Evolutionary conservation across 2,797 vertebrate genomes (phyloP).

Genomic region (Buphagus erythrorhynchus): DNA sequence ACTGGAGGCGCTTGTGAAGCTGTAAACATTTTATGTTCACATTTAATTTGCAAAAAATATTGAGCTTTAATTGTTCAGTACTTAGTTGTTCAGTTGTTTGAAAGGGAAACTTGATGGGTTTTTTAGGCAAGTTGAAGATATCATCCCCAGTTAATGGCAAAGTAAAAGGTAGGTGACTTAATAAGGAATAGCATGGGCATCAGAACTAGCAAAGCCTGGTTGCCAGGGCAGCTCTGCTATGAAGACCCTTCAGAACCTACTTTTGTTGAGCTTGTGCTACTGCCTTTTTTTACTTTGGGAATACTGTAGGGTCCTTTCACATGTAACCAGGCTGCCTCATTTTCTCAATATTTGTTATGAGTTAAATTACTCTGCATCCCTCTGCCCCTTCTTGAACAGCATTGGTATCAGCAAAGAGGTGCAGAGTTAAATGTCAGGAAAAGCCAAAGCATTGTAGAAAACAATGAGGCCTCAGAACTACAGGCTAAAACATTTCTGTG

Average conservation of each 20-base stretch:
- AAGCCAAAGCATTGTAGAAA: background rate
- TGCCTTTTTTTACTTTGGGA: background rate
- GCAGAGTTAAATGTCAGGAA: background rate
- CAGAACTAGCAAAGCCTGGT: background rate
- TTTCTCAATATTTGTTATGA: background rate
- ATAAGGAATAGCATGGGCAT: background rate
- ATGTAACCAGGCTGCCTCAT: background rate
- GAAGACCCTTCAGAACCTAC: background rate
- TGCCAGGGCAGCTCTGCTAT: background rate
- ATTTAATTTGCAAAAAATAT: slow-evolving; percentile 21
- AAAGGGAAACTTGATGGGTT: background rate
- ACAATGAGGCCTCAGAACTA: background rate
- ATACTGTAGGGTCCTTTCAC: background rate
- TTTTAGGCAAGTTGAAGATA: background rate
- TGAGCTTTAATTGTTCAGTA: slow-evolving; percentile 35
- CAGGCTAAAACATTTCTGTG: background rate
- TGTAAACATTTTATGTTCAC: slow-evolving; percentile 38
- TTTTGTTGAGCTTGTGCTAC: background rate
- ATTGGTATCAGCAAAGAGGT: background rate
- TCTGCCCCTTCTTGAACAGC: background rate
- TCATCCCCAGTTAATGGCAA: background rate
- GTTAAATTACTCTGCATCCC: background rate
- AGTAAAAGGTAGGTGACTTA: background rate
- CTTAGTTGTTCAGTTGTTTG: background rate
- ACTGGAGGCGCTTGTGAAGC: background rate